These are phyloP conservation scores for Apotomis betuletana DNA, from an alignment of 2,888 invertebrate species.

Conservation along the genomic window DNA sequence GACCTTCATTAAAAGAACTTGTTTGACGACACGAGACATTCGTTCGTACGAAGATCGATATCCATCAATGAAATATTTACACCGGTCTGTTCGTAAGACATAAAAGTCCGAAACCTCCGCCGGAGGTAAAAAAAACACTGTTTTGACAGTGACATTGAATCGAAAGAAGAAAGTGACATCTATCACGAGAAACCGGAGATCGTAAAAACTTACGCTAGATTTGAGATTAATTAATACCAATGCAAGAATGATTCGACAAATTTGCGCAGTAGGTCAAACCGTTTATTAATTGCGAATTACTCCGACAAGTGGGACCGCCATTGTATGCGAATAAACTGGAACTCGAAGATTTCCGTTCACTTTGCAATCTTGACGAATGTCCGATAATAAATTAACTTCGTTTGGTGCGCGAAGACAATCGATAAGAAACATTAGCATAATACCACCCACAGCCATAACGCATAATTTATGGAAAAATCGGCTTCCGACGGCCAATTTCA, in stretches of 20 bases:
- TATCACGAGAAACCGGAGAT: constrained; percentile 59
- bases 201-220: constrained; percentile 60
- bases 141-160: constrained; percentile 57
- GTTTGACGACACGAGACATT: constrained; percentile 25
- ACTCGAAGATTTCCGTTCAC: constrained; percentile 73
- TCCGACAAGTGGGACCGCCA: constrained; percentile 72
- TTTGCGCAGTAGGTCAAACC: constrained; percentile 73
- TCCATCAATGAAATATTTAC: constrained; percentile 35
- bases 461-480: constrained; percentile 33
- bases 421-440: constrained; percentile 30
- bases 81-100: constrained; percentile 43
- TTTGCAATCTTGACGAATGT: constrained; percentile 62
- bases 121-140: constrained; percentile 24
- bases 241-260: constrained; percentile 70
- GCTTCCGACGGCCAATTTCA: constrained; percentile 35
- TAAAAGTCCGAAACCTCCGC: constrained; percentile 44
- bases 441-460: constrained; percentile 30
- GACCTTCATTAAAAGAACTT: constrained; percentile 37
- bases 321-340: constrained; percentile 74
- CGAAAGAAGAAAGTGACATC: constrained; percentile 68
- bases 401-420: constrained; percentile 31
- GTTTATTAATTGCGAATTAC: constrained; percentile 79
- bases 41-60: constrained; percentile 31
- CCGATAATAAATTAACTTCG: constrained; percentile 36
- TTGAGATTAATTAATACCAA: constrained; percentile 72